Evolutionary conservation across 2,113 vertebrate genomes (phyloP).

Genomic region (Rutilus rutilus): DNA sequence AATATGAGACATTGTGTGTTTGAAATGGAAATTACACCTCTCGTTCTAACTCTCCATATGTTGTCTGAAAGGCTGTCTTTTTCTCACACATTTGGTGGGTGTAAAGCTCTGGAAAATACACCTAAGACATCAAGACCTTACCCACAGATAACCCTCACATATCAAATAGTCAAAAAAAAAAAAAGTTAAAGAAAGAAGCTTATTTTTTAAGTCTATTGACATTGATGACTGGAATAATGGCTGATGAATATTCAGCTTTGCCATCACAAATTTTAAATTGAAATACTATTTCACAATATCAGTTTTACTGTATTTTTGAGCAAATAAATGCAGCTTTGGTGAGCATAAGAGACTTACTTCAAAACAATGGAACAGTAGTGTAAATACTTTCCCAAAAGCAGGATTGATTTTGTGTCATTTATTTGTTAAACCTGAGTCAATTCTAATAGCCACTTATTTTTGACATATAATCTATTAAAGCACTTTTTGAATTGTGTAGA

Average conservation of each 20-base stretch:
- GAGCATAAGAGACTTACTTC: neutral
- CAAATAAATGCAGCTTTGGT: neutral
- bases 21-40: slow-evolving; percentile 40
- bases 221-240: neutral
- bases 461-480: neutral
- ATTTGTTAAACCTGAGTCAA: neutral
- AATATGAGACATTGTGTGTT: slow-evolving; percentile 23
- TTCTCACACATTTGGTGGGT: slow-evolving; percentile 3
- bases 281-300: no score
- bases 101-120: slow-evolving; percentile 1
- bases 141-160: neutral
- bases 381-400: neutral
- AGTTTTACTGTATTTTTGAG: neutral
- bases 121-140: neutral
- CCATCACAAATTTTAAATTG: no score
- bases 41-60: slow-evolving; percentile 9
- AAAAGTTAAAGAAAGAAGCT: neutral
- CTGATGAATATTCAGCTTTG: neutral
- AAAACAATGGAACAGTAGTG: neutral
- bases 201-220: neutral
- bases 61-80: slow-evolving; percentile 3
- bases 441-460: neutral
- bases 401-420: neutral
- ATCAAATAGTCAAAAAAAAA: neutral
- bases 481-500: neutral